Conservation (phyloP, 2,888 invertebrate genomes). For the Chaitophorus viminalis region DNA sequence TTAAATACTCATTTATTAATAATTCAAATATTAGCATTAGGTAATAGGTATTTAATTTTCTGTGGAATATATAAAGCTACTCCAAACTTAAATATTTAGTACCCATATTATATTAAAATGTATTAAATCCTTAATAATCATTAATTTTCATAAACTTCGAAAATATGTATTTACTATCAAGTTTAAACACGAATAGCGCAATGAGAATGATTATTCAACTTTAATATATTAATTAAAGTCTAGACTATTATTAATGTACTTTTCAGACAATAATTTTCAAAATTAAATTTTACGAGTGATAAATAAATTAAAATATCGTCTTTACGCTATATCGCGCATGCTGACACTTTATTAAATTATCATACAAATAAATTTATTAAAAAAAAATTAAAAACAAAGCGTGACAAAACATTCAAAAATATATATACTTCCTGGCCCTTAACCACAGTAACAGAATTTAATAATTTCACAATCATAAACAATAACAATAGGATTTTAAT, state of each 20-base stretch:
- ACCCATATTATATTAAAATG: slow-evolving; percentile 4
- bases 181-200: not conserved
- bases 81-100: slow-evolving; percentile 16
- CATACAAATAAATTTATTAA: not conserved
- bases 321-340: not conserved
- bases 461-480: not conserved
- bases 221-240: slow-evolving; percentile 31
- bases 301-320: slow-evolving; percentile 2
- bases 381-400: not conserved
- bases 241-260: slow-evolving; percentile 25
- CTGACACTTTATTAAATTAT: not conserved
- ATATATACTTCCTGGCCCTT: not conserved
- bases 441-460: not conserved
- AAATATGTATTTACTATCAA: slow-evolving; percentile 22
- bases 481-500: not conserved
- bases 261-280: not conserved
- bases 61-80: not conserved
- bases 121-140: slow-evolving; percentile 10
- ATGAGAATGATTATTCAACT: slow-evolving; percentile 20
- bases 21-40: slow-evolving; percentile 4
- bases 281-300: not conserved
- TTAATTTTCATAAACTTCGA: slow-evolving; percentile 33
- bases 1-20: slow-evolving; percentile 17
- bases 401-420: not conserved
- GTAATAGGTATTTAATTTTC: not conserved